phyloP scores from a whole-genome alignment of 2,797 vertebrate species.

The Dryobates pubescens region DNA sequence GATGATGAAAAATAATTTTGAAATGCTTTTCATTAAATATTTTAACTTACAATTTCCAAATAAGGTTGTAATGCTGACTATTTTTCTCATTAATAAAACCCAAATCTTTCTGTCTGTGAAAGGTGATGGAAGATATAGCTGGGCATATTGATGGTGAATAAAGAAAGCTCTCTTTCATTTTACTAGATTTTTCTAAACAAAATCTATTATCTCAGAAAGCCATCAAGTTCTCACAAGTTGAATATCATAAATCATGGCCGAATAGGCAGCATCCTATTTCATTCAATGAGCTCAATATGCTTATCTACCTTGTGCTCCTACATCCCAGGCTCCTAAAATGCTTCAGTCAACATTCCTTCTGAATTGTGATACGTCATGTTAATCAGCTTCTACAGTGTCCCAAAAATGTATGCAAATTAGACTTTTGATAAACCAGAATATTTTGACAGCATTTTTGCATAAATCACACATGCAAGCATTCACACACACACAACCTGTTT shows the following conservation, averaged over 20 bases:
- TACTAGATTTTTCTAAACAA: slow-evolving; percentile 31
- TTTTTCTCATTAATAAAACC: background rate
- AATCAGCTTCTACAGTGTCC: slow-evolving; percentile 66
- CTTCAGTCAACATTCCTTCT: slow-evolving; percentile 58
- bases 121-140: background rate
- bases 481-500: background rate
- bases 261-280: slow-evolving; percentile 27
- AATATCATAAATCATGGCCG: slow-evolving; percentile 9
- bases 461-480: slow-evolving; percentile 37
- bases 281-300: slow-evolving; percentile 28
- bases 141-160: background rate
- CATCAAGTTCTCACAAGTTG: slow-evolving; percentile 41
- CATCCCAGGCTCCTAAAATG: slow-evolving; percentile 43
- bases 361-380: slow-evolving; percentile 57
- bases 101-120: background rate
- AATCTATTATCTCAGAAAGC: slow-evolving; percentile 43
- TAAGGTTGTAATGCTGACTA: background rate
- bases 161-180: background rate
- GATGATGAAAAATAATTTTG: background rate
- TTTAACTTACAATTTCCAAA: background rate
- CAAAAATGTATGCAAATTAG: slow-evolving; percentile 72
- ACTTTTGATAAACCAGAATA: slow-evolving; percentile 72
- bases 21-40: background rate
- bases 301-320: slow-evolving; percentile 29
- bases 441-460: slow-evolving; percentile 72